Percentiles rank a stretch among this genome's conserved stretches.
Conservation (phyloP, 2,888 invertebrate species). For the Netelia melanura region DNA sequence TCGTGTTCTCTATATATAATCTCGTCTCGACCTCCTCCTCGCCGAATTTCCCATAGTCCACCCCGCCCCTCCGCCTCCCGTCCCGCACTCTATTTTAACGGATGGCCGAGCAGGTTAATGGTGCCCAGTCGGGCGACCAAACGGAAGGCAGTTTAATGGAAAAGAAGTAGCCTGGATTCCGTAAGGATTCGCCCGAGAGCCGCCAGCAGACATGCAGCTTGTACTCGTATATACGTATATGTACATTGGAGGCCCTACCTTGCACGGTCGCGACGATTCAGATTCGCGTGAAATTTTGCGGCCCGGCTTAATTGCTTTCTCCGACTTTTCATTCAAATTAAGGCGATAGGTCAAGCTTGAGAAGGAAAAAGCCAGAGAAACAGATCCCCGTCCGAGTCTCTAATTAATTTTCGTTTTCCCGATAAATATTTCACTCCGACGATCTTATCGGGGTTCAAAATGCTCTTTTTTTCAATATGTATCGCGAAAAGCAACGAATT, state of each 20-base stretch:
- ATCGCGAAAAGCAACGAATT: not conserved
- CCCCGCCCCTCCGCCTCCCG: conserved; percentile 53
- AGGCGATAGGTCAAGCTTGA: conserved; percentile 62
- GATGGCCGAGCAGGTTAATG: conserved; percentile 82
- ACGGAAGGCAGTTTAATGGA: conserved; percentile 82
- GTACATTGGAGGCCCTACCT: conserved; percentile 62
- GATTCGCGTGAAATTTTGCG: conserved; percentile 72
- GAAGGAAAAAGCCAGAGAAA: conserved; percentile 34
- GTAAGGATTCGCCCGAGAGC: conserved; percentile 69
- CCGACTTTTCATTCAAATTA: conserved; percentile 76
- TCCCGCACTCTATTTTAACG: conserved; percentile 80
- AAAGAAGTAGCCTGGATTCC: conserved; percentile 78
- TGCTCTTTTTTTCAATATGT: not conserved
- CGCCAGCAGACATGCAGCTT: conserved; percentile 32
- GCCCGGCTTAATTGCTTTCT: conserved; percentile 77
- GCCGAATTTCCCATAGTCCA: too few relatives aligned
- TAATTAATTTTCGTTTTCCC: conserved; percentile 60
- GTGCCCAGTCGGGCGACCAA: conserved; percentile 80
- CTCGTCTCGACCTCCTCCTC: conserved; percentile 51
- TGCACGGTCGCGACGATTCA: conserved; percentile 70
- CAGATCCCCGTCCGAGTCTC: conserved; percentile 35
- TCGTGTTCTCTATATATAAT: conserved; percentile 53
- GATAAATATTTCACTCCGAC: conserved; percentile 1
- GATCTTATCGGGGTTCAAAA: not conserved
- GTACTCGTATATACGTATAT: conserved; percentile 26